A percentile compares a stretch with the other conserved stretches of the same genome.
Conservation (phyloP, 2,113 vertebrate genomes). For the Trichomycterus rosablanca region DNA sequence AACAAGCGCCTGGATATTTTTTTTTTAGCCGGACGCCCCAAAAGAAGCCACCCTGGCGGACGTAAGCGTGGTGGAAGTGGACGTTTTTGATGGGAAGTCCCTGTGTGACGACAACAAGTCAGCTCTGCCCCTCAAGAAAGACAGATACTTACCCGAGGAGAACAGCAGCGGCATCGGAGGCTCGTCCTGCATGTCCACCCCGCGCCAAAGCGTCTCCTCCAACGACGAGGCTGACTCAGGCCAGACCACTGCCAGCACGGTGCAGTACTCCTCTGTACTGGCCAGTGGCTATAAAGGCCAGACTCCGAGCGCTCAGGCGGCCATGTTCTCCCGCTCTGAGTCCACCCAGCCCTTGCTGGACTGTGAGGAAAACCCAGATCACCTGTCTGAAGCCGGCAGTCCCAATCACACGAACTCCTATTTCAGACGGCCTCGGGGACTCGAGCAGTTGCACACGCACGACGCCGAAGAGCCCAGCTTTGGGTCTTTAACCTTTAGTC, state of each 20-base stretch:
- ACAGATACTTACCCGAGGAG: constrained; percentile 86
- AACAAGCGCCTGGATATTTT: constrained; percentile 5
- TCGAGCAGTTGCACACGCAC: constrained; percentile 52
- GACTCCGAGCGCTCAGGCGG: constrained; percentile 67
- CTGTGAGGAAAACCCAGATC: constrained; percentile 76
- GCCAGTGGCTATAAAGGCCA: constrained; percentile 89
- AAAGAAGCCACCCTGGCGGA: constrained; percentile 82
- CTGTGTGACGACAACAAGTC: constrained; percentile 82
- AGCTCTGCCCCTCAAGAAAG: constrained; percentile 81
- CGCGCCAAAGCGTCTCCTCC: constrained; percentile 89
- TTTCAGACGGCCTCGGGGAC: constrained; percentile 64
- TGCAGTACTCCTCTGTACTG: constrained; percentile 92
- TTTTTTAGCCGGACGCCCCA: constrained; percentile 71
- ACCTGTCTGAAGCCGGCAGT: constrained; percentile 58
- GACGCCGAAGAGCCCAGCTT: constrained; percentile 59
- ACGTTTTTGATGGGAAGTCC: constrained; percentile 73
- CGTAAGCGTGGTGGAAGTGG: constrained; percentile 85
- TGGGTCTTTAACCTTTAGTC: constrained; percentile 58
- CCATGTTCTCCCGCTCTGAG: constrained; percentile 81
- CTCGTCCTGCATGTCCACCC: constrained; percentile 94
- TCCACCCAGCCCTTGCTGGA: constrained; percentile 93
- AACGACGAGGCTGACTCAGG: constrained; percentile 82
- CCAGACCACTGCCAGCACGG: constrained; percentile 86
- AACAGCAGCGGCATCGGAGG: constrained; percentile 96
- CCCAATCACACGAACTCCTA: constrained; percentile 53